Evolutionary conservation across 2,888 invertebrate species (phyloP).

Genomic region (Oscheius sp.): DNA sequence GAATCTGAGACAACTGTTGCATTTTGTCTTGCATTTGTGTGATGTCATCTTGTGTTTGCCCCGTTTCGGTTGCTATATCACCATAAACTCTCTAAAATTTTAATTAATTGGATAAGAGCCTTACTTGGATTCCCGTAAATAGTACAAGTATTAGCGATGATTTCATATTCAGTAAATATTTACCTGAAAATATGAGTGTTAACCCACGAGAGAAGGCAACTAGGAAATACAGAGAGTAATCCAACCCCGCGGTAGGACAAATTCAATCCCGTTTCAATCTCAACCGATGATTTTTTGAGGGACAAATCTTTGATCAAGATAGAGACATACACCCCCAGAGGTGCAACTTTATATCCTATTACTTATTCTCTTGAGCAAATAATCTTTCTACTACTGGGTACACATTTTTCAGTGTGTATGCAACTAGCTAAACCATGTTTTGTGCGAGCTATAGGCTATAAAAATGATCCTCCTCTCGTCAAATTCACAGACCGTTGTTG

Average conservation of each 20-base stretch:
- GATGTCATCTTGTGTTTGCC: background rate
- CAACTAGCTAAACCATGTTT: background rate
- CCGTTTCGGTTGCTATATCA: background rate
- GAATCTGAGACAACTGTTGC: background rate
- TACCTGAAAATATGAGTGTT: background rate
- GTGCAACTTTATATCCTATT: too few species aligned
- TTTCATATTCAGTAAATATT: background rate
- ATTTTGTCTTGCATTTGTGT: background rate
- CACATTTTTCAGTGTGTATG: background rate
- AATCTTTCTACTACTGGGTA: background rate
- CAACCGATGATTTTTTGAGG: too few species aligned
- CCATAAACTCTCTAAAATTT: background rate
- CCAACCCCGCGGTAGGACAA: too few species aligned
- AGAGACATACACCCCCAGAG: too few species aligned
- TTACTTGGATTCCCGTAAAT: background rate
- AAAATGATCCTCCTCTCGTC: constrained; percentile 37
- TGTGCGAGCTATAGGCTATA: constrained; percentile 42
- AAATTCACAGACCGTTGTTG: constrained; percentile 38
- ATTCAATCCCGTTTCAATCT: too few species aligned
- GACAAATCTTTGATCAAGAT: too few species aligned
- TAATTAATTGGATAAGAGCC: background rate
- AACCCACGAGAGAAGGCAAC: too few species aligned
- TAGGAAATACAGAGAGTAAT: background rate
- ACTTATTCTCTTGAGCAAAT: background rate
- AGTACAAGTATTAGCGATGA: background rate